These are phyloP conservation scores for Leptopilina syphax DNA, from an alignment of 2,888 invertebrate genomes.

Conservation along the genomic window DNA sequence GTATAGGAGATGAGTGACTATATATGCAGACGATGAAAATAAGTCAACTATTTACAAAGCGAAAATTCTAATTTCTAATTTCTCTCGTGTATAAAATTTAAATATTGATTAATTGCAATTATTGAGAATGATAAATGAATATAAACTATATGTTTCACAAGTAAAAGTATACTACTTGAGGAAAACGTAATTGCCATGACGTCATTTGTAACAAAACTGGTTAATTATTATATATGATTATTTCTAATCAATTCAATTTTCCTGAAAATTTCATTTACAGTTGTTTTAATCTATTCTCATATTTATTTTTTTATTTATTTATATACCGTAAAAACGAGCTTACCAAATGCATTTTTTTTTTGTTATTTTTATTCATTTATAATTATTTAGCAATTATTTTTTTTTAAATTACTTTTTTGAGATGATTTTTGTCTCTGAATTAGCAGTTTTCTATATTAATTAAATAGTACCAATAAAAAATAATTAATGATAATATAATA, in stretches of 20 bases:
- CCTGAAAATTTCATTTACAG: not conserved
- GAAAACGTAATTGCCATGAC: not conserved
- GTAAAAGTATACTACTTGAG: not conserved
- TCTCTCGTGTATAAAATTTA: not conserved
- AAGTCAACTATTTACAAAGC: not conserved
- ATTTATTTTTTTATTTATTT: too few relatives aligned
- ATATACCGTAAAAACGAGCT: too few relatives aligned
- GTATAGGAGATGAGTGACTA: not conserved
- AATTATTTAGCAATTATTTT: too few relatives aligned
- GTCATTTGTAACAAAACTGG: not conserved
- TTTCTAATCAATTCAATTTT: not conserved
- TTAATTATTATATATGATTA: not conserved
- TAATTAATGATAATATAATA: too few relatives aligned
- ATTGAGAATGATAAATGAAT: not conserved
- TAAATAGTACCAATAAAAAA: too few relatives aligned
- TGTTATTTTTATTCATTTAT: too few relatives aligned
- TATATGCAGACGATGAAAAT: not conserved
- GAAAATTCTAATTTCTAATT: not conserved
- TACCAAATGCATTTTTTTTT: too few relatives aligned
- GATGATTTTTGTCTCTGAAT: too few relatives aligned
- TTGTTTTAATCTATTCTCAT: too few relatives aligned
- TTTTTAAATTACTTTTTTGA: too few relatives aligned
- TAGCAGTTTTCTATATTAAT: too few relatives aligned
- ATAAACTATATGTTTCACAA: not conserved
- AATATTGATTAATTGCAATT: conserved; percentile 16